Conservation (phyloP, 2,113 vertebrate species). For the Pachycephala philippinensis region DNA sequence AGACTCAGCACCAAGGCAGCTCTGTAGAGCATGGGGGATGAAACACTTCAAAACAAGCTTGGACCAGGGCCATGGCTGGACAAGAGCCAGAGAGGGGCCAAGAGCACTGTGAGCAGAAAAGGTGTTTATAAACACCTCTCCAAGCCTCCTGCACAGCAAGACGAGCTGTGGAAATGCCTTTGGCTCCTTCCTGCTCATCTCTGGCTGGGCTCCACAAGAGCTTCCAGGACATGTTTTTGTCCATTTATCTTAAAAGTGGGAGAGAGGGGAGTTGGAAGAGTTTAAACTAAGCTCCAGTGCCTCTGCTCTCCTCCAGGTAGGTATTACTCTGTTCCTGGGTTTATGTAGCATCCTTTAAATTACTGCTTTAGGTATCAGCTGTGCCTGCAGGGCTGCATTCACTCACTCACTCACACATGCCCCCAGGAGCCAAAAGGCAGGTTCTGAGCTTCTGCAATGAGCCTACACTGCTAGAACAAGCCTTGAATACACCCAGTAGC, state of each 20-base stretch:
- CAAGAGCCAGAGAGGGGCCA: neutral
- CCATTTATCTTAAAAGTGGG: neutral
- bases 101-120: neutral
- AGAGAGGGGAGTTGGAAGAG: neutral
- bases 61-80: neutral
- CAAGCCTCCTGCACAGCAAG: neutral
- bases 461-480: neutral
- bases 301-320: neutral
- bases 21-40: neutral
- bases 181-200: neutral
- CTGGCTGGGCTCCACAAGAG: neutral
- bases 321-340: neutral
- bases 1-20: neutral
- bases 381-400: neutral
- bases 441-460: neutral
- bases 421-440: neutral
- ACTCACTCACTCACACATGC: neutral
- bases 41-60: neutral
- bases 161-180: neutral
- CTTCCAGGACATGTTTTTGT: neutral
- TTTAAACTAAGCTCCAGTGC: neutral
- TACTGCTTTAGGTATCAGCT: neutral
- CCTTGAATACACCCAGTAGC: neutral
- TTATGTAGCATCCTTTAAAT: neutral
- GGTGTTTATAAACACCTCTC: neutral